A percentile compares a stretch with the other conserved stretches of the same genome.
Evolutionary conservation across 1,140 invertebrate species (phyloP).

Genomic region (Arion vulgaris): DNA sequence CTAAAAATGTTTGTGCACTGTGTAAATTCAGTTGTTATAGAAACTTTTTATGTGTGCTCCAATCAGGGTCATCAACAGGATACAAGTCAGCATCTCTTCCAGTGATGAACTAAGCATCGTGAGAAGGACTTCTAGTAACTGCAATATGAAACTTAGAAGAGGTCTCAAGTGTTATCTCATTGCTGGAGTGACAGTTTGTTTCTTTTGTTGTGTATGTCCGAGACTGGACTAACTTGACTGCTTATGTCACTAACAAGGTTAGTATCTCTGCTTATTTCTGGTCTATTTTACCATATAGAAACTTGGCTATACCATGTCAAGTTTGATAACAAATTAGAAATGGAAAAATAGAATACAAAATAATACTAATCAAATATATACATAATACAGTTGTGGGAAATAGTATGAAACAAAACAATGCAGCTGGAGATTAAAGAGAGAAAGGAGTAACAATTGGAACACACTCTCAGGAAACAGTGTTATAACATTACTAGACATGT

Average conservation of each 20-base stretch:
- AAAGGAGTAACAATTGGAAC: too few relatives aligned
- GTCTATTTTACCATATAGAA: too few relatives aligned
- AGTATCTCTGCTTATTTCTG: too few relatives aligned
- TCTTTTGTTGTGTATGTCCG: slow-evolving; percentile 18
- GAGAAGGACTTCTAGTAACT: not conserved
- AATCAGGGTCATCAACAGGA: not conserved
- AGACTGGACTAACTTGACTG: not conserved
- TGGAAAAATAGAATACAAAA: not conserved
- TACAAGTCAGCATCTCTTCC: slow-evolving; percentile 18
- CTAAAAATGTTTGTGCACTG: too few relatives aligned
- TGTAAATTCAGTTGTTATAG: too few relatives aligned
- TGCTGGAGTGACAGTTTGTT: not conserved
- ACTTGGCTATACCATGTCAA: too few relatives aligned
- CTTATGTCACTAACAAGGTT: slow-evolving; percentile 17
- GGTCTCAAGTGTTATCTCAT: slow-evolving; percentile 16
- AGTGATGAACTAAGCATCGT: slow-evolving; percentile 9
- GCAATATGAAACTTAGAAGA: slow-evolving; percentile 25
- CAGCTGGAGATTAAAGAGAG: too few relatives aligned
- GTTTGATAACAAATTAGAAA: not conserved
- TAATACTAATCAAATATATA: too few relatives aligned
- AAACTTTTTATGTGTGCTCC: not conserved
- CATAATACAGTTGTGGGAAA: too few relatives aligned
- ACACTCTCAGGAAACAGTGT: too few relatives aligned
- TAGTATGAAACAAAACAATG: too few relatives aligned
- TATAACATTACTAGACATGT: too few relatives aligned